Conservation (phyloP, 2,888 invertebrate species). For the Dexiosoma caninum region DNA sequence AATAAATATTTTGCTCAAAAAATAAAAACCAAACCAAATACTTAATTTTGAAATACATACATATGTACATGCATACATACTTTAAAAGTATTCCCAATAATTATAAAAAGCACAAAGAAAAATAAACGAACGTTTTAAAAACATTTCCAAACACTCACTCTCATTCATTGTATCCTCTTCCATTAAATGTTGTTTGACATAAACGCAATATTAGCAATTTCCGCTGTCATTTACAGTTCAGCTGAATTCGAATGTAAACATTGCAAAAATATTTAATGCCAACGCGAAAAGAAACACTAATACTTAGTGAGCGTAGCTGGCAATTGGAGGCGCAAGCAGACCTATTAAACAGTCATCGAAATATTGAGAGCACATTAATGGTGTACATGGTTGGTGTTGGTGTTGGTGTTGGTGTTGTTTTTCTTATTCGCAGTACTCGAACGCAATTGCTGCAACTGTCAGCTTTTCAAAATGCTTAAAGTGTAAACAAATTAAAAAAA, state of each 20-base stretch:
- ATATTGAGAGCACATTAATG: slow-evolving; percentile 61
- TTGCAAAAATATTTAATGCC: slow-evolving; percentile 16
- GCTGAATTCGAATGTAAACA: slow-evolving; percentile 50
- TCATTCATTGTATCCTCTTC: slow-evolving; percentile 11
- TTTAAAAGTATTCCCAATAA: neutral
- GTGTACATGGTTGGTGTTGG: neutral
- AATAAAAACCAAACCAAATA: neutral
- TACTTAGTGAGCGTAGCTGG: too few relatives aligned
- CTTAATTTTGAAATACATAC: too few relatives aligned
- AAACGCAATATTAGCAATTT: slow-evolving; percentile 58
- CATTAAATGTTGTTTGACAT: slow-evolving; percentile 58
- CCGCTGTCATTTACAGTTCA: slow-evolving; percentile 61
- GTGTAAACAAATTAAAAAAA: slow-evolving; percentile 49
- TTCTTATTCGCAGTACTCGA: slow-evolving; percentile 27
- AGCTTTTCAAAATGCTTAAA: slow-evolving; percentile 52
- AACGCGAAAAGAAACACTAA: neutral
- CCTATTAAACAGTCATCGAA: slow-evolving; percentile 60
- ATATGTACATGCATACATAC: neutral
- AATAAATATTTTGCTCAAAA: neutral
- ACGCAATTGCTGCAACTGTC: slow-evolving; percentile 53
- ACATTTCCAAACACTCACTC: neutral
- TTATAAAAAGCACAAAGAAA: neutral
- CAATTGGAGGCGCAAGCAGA: slow-evolving; percentile 23
- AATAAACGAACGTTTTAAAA: slow-evolving; percentile 9
- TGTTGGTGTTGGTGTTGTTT: neutral